A percentile compares a stretch with the other conserved stretches of the same genome.
Conservation (phyloP, 2,888 invertebrate species). For the Nematopogon swammerdamellus region DNA sequence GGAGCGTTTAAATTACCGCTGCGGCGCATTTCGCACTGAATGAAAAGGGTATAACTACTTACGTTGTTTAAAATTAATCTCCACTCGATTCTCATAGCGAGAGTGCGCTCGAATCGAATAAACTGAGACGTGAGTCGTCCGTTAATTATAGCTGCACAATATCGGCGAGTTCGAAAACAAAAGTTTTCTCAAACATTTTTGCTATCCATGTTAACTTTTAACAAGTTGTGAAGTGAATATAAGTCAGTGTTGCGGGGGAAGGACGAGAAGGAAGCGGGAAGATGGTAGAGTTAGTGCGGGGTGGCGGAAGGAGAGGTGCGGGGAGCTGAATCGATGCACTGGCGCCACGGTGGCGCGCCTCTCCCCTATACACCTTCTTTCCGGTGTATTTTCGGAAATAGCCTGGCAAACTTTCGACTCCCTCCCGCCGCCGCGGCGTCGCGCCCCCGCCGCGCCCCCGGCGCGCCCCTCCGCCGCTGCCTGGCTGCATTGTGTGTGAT, state of each 20-base stretch:
- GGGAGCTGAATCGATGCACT: neutral
- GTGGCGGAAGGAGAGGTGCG: neutral
- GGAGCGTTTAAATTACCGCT: too few relatives aligned
- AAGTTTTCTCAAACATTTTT: neutral
- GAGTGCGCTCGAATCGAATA: too few relatives aligned
- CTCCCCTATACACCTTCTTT: conserved; percentile 9
- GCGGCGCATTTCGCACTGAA: too few relatives aligned
- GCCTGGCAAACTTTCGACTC: conserved; percentile 1
- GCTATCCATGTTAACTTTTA: conserved; percentile 17
- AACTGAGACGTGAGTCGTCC: too few relatives aligned
- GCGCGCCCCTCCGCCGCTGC: conserved; percentile 14
- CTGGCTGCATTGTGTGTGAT: conserved; percentile 10
- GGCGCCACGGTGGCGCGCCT: neutral
- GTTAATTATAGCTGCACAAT: too few relatives aligned
- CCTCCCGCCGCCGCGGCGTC: conserved; percentile 1
- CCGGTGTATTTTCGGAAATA: conserved; percentile 20
- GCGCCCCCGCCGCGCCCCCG: neutral
- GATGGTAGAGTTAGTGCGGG: too few relatives aligned
- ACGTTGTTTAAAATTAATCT: too few relatives aligned
- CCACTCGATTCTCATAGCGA: too few relatives aligned
- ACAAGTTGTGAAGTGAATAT: conserved; percentile 47
- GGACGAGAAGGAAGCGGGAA: conserved; percentile 22
- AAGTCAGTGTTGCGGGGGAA: conserved; percentile 37
- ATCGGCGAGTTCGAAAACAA: neutral
- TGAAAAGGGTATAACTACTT: too few relatives aligned